Conservation (phyloP, 2,888 invertebrate species). For the Pomacea canaliculata region DNA sequence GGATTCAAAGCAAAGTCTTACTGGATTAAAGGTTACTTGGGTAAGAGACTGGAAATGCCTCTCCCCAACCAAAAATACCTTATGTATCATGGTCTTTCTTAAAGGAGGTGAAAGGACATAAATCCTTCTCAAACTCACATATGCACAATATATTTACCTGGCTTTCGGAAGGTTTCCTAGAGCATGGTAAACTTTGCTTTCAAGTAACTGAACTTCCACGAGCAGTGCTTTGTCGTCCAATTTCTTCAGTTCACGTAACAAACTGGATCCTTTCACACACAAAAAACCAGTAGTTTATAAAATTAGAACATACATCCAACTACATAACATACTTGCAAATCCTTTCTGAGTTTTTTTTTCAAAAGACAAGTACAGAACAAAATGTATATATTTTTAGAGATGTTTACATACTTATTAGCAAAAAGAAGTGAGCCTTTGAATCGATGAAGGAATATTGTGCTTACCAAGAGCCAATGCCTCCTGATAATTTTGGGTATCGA, state of each 20-base stretch:
- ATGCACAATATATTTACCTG: conserved; percentile 43
- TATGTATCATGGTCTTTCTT: no score
- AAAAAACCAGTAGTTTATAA: not conserved
- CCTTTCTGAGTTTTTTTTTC: not conserved
- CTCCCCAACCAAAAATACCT: no score
- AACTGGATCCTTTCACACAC: conserved; percentile 75
- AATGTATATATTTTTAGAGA: not conserved
- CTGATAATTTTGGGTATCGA: conserved; percentile 68
- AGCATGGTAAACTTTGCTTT: conserved; percentile 98
- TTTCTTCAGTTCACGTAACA: conserved; percentile 96
- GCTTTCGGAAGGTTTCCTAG: conserved; percentile 93
- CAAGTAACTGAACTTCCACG: conserved; percentile 97
- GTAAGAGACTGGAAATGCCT: no score
- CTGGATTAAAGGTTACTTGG: no score
- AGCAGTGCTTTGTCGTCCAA: conserved; percentile 98
- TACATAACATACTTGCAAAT: not conserved
- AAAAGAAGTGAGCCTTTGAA: no score
- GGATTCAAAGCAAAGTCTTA: no score
- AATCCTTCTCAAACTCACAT: no score
- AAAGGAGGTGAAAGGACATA: no score
- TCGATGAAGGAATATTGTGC: conserved; percentile 21
- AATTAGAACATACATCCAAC: not conserved
- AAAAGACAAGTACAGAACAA: not conserved
- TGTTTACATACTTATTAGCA: no score
- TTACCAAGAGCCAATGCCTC: conserved; percentile 69